phyloP scores from a whole-genome alignment of 2,113 vertebrate genomes.

The Chaetodon trifascialis region DNA sequence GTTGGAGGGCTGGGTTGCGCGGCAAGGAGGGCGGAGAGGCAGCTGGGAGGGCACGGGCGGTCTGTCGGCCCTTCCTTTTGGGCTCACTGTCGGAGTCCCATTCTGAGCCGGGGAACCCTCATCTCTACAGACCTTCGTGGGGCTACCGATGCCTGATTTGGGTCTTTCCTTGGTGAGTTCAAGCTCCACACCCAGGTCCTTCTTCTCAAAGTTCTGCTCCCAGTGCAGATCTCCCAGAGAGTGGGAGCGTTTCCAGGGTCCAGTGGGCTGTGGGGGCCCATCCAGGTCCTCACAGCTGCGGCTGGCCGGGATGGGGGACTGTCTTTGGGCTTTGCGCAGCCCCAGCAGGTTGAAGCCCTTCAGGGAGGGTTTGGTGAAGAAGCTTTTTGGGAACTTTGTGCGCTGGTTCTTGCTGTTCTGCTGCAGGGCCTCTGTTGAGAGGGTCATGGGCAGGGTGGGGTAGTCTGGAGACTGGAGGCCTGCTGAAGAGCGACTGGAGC shows the following conservation, averaged over 20 bases:
- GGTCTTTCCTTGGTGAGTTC: constrained; percentile 58
- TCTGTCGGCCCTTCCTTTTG: constrained; percentile 54
- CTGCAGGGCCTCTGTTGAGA: constrained; percentile 84
- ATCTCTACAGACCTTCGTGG: constrained; percentile 39
- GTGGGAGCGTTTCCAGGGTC: constrained; percentile 90
- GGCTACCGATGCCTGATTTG: constrained; percentile 45
- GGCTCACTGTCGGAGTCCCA: constrained; percentile 54
- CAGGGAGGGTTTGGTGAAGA: constrained; percentile 76
- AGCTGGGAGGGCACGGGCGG: constrained; percentile 76
- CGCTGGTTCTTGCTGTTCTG: constrained; percentile 82
- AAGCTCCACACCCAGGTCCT: constrained; percentile 50
- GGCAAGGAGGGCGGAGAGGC: constrained; percentile 58
- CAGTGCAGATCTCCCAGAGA: constrained; percentile 93
- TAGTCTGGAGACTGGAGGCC: constrained; percentile 87
- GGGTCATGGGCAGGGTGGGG: constrained; percentile 87
- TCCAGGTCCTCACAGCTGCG: constrained; percentile 93
- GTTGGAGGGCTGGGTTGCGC: constrained; percentile 24
- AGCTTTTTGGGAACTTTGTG: constrained; percentile 74
- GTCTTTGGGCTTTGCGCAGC: constrained; percentile 85
- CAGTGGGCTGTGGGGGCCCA: constrained; percentile 69
- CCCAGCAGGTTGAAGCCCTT: constrained; percentile 76
- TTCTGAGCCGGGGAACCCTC: constrained; percentile 26
- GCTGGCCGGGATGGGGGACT: constrained; percentile 85
- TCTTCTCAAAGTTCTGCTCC: constrained; percentile 79
- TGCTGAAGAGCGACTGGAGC: constrained; percentile 85